Evolutionary conservation across 2,113 vertebrate genomes (phyloP).

Genomic region (Megaceryle maxima): DNA sequence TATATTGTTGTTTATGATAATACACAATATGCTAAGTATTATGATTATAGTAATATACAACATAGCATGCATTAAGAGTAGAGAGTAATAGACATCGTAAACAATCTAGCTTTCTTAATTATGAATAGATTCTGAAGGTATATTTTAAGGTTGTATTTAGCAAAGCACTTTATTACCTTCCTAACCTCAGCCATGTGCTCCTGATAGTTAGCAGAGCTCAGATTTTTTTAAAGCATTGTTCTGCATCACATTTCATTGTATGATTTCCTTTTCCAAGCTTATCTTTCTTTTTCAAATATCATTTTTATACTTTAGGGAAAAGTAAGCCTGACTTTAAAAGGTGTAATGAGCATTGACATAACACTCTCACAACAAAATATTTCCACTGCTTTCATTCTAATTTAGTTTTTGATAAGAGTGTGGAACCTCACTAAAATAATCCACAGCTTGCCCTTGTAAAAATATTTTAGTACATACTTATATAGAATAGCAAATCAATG

Average conservation of each 20-base stretch:
- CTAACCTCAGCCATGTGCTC: background rate
- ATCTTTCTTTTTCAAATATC: background rate
- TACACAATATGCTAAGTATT: background rate
- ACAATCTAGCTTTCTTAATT: slow-evolving; percentile 27
- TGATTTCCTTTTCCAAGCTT: background rate
- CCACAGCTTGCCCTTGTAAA: background rate
- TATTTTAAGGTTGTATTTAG: slow-evolving; percentile 30
- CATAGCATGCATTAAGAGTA: background rate
- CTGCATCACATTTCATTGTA: background rate
- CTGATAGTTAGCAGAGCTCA: background rate
- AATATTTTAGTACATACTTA: background rate
- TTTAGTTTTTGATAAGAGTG: background rate
- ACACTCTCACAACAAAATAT: background rate
- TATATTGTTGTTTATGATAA: background rate
- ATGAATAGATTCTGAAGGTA: background rate
- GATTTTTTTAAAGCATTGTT: background rate
- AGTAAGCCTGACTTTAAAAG: background rate
- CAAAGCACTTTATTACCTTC: background rate
- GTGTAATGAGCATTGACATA: background rate
- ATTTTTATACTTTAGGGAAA: background rate
- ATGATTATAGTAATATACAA: background rate
- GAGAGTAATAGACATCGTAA: background rate
- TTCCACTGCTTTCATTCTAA: background rate
- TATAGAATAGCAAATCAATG: background rate
- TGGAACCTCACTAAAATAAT: background rate